Evolutionary conservation across 1,140 invertebrate genomes (phyloP).

Genomic region (Hycleus phaleratus): DNA sequence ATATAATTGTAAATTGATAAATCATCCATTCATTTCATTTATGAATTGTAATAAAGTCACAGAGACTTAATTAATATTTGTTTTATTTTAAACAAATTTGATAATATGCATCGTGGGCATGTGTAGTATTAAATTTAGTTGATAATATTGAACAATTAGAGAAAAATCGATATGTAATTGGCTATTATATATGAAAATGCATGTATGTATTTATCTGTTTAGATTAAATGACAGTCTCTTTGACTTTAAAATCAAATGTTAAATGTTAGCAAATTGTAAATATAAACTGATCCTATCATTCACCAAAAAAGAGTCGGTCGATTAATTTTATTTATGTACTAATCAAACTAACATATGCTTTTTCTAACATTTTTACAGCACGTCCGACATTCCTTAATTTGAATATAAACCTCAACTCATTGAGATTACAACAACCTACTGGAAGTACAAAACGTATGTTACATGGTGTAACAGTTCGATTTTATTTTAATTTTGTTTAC

Average conservation of each 20-base stretch:
- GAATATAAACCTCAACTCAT: conserved; percentile 84
- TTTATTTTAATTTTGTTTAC: conserved; percentile 15
- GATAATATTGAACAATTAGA: conserved; percentile 13
- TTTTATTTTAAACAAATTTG: neutral
- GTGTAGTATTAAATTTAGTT: conserved; percentile 25
- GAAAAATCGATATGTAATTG: conserved; percentile 21
- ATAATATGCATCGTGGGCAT: conserved; percentile 30
- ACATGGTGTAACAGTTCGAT: conserved; percentile 11
- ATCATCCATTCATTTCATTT: conserved; percentile 6
- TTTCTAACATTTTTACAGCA: conserved; percentile 63
- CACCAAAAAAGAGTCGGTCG: neutral
- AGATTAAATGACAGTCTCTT: conserved; percentile 31
- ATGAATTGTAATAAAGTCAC: conserved; percentile 39
- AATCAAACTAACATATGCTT: conserved; percentile 16
- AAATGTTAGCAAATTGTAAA: conserved; percentile 24
- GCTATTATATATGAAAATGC: conserved; percentile 21
- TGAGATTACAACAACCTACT: conserved; percentile 76
- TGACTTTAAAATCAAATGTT: conserved; percentile 35
- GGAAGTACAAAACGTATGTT: conserved; percentile 60
- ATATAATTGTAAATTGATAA: neutral
- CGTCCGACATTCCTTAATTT: conserved; percentile 94
- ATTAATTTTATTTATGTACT: no score
- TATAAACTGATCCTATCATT: neutral
- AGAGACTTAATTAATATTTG: conserved; percentile 29
- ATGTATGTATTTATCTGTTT: conserved; percentile 33